phyloP scores from a whole-genome alignment of 2,888 invertebrate genomes.

The Chrysotoxum bicinctum region DNA sequence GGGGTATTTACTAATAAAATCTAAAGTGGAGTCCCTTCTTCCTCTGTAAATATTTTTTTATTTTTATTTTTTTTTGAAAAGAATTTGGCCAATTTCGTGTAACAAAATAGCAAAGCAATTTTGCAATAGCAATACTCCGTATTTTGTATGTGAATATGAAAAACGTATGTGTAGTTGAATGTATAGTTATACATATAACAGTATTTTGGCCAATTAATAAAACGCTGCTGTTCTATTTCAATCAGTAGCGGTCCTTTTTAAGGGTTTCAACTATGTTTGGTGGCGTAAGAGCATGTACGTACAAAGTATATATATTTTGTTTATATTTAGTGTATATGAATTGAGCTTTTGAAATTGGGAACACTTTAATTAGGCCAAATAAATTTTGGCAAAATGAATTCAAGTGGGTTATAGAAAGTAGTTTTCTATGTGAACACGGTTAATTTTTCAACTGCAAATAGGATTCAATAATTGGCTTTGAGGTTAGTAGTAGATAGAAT shows the following conservation, averaged over 20 bases:
- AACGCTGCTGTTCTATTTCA: constrained; percentile 33
- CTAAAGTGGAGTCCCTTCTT: constrained; percentile 7
- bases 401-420: background rate
- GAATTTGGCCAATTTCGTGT: constrained; percentile 36
- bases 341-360: constrained; percentile 17
- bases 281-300: background rate
- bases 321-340: background rate
- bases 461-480: background rate
- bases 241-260: constrained; percentile 20
- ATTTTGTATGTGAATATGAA: background rate
- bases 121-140: background rate
- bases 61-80: constrained; percentile 3
- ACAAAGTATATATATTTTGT: background rate
- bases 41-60: background rate
- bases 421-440: background rate
- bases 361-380: constrained; percentile 36
- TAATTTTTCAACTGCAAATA: background rate
- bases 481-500: background rate
- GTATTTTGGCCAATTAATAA: constrained; percentile 44
- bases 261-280: background rate
- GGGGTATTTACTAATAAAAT: background rate
- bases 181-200: background rate
- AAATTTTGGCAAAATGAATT: constrained; percentile 5
- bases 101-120: constrained; percentile 44
- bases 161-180: background rate